Conservation (phyloP, 2,113 vertebrate genomes). For the Alces alces region DNA sequence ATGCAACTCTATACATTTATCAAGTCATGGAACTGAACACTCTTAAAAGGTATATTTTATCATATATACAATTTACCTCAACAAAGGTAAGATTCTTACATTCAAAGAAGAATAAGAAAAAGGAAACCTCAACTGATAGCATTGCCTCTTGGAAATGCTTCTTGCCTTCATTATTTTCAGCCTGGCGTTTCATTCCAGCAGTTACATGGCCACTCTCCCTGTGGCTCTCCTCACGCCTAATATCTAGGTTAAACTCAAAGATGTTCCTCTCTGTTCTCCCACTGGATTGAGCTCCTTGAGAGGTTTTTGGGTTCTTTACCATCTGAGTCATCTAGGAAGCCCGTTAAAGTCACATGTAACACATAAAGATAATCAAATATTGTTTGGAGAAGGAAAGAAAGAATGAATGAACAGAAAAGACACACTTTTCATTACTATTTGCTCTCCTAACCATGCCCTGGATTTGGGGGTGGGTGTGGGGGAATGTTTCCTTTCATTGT, state of each 20-base stretch:
- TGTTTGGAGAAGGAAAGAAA: neutral
- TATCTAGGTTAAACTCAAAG: neutral
- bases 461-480: neutral
- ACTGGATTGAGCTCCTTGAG: neutral
- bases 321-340: neutral
- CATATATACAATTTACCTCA: neutral
- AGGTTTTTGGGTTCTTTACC: neutral
- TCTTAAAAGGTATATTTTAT: neutral
- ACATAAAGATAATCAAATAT: neutral
- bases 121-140: neutral
- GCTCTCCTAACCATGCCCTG: neutral
- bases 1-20: neutral
- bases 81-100: neutral
- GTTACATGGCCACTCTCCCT: neutral
- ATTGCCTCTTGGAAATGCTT: neutral
- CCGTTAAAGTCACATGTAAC: neutral
- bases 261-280: neutral
- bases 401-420: neutral
- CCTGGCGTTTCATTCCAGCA: neutral
- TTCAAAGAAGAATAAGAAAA: neutral
- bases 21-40: neutral
- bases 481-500: neutral
- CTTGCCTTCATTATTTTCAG: neutral
- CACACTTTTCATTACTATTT: neutral
- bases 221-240: neutral